phyloP scores from a whole-genome alignment of 2,888 invertebrate genomes.

The Eilema sororculum region DNA sequence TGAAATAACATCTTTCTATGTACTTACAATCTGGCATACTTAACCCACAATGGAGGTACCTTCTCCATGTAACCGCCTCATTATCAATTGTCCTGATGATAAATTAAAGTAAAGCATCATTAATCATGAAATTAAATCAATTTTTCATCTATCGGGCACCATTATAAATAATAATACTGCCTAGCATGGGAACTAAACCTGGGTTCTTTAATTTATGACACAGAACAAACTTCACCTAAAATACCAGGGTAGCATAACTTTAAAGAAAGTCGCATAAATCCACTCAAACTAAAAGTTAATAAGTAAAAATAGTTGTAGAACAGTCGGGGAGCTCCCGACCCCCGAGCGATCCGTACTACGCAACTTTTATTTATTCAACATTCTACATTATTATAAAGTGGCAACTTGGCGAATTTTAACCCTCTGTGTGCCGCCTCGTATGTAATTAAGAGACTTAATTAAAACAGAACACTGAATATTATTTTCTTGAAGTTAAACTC shows the following conservation, averaged over 20 bases:
- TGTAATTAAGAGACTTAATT: constrained; percentile 54
- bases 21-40: no score
- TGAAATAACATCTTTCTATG: no score
- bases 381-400: constrained; percentile 48
- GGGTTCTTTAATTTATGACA: background rate
- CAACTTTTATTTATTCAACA: constrained; percentile 49
- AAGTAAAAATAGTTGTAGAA: constrained; percentile 36
- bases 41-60: no score
- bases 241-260: constrained; percentile 7
- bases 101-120: no score
- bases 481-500: constrained; percentile 36
- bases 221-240: background rate
- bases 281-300: constrained; percentile 35
- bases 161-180: no score
- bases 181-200: no score
- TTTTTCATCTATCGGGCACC: no score
- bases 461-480: constrained; percentile 41
- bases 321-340: constrained; percentile 23
- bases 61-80: no score
- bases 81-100: no score
- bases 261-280: constrained; percentile 8
- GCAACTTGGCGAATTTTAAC: constrained; percentile 41
- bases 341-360: constrained; percentile 25
- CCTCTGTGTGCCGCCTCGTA: constrained; percentile 31
- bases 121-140: no score